Conservation (phyloP, 2,113 vertebrate species). For the Sinocyclocheilus anshuiensis region DNA sequence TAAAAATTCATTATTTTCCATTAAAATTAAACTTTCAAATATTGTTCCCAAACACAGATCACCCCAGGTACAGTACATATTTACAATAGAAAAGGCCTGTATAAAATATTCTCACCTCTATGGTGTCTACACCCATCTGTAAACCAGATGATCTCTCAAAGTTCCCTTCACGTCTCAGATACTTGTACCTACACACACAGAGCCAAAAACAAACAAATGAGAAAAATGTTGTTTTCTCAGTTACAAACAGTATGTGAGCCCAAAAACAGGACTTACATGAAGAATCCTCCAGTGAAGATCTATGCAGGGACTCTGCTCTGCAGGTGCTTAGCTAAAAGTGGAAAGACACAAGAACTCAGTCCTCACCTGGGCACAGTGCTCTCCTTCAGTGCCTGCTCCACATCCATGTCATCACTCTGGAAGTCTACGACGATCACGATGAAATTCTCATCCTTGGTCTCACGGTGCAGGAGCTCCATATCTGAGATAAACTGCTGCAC, state of each 20-base stretch:
- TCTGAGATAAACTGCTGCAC: conserved; percentile 94
- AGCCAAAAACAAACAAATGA: not conserved
- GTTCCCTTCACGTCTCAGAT: conserved; percentile 89
- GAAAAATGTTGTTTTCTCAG: not conserved
- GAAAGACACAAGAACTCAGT: not conserved
- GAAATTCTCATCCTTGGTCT: conserved; percentile 88
- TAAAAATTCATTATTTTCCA: not conserved
- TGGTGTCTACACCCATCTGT: conserved; percentile 89
- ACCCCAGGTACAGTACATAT: too few relatives aligned
- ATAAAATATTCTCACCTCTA: conserved; percentile 80
- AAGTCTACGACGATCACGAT: conserved; percentile 95
- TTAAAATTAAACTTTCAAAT: not conserved
- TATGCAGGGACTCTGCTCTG: not conserved
- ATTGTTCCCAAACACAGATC: not conserved
- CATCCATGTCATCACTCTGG: conserved; percentile 96
- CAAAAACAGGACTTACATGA: not conserved
- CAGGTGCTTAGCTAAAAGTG: conserved; percentile 10
- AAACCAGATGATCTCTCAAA: conserved; percentile 94
- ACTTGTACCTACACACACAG: conserved; percentile 82
- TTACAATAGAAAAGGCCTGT: too few relatives aligned
- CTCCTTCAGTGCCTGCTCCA: conserved; percentile 83
- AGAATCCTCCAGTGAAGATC: not conserved
- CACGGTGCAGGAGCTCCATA: conserved; percentile 84
- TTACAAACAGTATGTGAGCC: not conserved
- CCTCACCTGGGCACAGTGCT: conserved; percentile 86